These are phyloP conservation scores for Pelmatolapia mariae DNA, from an alignment of 2,113 vertebrate species.

Conservation along the genomic window DNA sequence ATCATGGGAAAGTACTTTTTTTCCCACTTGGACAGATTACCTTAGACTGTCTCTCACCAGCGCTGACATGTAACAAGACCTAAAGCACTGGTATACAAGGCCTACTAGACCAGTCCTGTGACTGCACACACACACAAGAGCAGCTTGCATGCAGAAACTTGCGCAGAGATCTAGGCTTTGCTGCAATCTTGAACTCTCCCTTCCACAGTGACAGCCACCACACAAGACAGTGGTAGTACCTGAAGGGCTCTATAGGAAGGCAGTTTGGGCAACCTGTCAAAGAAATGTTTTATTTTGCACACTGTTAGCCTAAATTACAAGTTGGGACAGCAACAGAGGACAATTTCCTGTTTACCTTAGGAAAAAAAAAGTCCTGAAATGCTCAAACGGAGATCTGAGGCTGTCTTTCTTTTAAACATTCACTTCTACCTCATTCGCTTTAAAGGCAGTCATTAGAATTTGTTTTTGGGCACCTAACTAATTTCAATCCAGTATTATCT, in stretches of 20 bases:
- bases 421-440: not conserved
- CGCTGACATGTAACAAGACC: slow-evolving; percentile 52
- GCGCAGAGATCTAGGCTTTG: slow-evolving; percentile 15
- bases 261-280: not conserved
- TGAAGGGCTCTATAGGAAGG: not conserved
- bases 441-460: not conserved
- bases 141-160: slow-evolving; percentile 52
- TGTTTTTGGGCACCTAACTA: not conserved
- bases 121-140: slow-evolving; percentile 1
- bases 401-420: not conserved
- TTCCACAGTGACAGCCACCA: slow-evolving; percentile 18
- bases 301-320: not conserved
- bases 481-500: not conserved
- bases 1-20: slow-evolving; percentile 59
- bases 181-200: slow-evolving; percentile 62
- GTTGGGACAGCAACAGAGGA: not conserved
- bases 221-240: not conserved
- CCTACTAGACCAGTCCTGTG: not conserved
- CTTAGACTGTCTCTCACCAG: slow-evolving; percentile 41
- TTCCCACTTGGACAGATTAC: slow-evolving; percentile 41
- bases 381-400: not conserved
- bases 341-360: not conserved
- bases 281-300: not conserved
- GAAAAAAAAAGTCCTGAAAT: not conserved
- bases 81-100: slow-evolving; percentile 42